These are phyloP conservation scores for Lordiphosa mommai DNA, from an alignment of 1,140 invertebrate species.

Conservation along the genomic window DNA sequence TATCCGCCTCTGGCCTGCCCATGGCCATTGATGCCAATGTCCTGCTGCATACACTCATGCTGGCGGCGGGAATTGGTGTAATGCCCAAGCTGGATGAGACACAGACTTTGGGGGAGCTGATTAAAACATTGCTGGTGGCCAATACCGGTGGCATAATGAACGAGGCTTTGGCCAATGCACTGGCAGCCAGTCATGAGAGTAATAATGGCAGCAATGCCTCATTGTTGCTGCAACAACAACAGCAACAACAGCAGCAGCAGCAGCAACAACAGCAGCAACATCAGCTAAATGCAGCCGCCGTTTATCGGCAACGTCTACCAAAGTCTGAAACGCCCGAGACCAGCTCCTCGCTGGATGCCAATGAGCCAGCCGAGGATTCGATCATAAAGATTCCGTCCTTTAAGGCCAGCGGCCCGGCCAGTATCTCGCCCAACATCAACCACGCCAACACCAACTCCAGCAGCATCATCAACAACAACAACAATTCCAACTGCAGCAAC, in stretches of 20 bases:
- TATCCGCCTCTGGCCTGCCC: slow-evolving; percentile 11
- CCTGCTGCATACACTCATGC: slow-evolving; percentile 64
- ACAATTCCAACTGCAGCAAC: slow-evolving; percentile 27
- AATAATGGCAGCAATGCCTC: slow-evolving; percentile 46
- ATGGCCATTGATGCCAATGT: slow-evolving; percentile 77
- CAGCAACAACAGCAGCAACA: slow-evolving; percentile 62
- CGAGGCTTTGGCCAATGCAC: slow-evolving; percentile 80
- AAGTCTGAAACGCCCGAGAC: slow-evolving; percentile 79
- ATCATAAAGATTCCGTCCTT: slow-evolving; percentile 96
- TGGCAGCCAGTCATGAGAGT: slow-evolving; percentile 38
- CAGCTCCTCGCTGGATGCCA: slow-evolving; percentile 77
- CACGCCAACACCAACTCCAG: slow-evolving; percentile 71
- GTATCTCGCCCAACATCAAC: slow-evolving; percentile 79
- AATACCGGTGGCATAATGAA: slow-evolving; percentile 76
- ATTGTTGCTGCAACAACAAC: slow-evolving; percentile 45
- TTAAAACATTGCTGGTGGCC: slow-evolving; percentile 82
- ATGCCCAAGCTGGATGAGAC: slow-evolving; percentile 67
- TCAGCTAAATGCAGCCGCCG: slow-evolving; percentile 36
- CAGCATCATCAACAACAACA: slow-evolving; percentile 48
- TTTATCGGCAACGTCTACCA: slow-evolving; percentile 65
- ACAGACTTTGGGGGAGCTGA: slow-evolving; percentile 82
- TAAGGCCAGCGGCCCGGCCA: slow-evolving; percentile 84
- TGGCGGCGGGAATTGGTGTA: slow-evolving; percentile 47
- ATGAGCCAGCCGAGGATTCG: slow-evolving; percentile 82
- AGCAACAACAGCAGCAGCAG: slow-evolving; percentile 49